Evolutionary conservation across 2,888 invertebrate genomes (phyloP).

Genomic region (Acronicta leporina): DNA sequence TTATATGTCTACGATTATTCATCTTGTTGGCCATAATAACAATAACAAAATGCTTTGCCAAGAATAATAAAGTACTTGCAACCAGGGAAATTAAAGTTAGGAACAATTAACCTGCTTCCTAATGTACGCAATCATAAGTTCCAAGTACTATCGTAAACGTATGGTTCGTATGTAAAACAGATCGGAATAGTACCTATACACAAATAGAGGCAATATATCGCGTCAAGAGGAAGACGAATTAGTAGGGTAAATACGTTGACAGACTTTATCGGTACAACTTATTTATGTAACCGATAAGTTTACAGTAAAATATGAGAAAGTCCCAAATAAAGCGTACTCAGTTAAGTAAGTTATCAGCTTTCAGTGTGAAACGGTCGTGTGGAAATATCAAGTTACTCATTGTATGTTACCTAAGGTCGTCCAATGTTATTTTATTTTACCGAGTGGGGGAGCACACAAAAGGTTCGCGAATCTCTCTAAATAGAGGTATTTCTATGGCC

Average conservation of each 20-base stretch:
- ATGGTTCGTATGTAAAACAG: constrained; percentile 27
- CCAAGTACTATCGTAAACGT: constrained; percentile 26
- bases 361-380: constrained; percentile 38
- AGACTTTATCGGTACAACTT: constrained; percentile 64
- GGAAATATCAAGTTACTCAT: constrained; percentile 45
- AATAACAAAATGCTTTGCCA: not conserved
- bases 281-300: constrained; percentile 70
- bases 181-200: constrained; percentile 26
- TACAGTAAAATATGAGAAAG: constrained; percentile 59
- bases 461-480: constrained; percentile 60
- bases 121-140: constrained; percentile 22
- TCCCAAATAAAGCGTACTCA: constrained; percentile 48
- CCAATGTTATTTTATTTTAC: constrained; percentile 5
- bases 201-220: constrained; percentile 51
- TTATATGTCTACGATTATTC: not conserved
- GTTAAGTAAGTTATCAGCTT: constrained; percentile 42
- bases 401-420: constrained; percentile 16
- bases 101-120: constrained; percentile 44
- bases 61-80: constrained; percentile 15
- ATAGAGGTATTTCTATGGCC: constrained; percentile 65
- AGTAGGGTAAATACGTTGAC: constrained; percentile 64
- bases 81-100: constrained; percentile 22
- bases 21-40: constrained; percentile 4
- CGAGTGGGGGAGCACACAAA: constrained; percentile 61
- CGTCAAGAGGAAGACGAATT: constrained; percentile 63